Evolutionary conservation across 1,140 invertebrate species (phyloP), one percentile per base, ranked within the genome.

Genomic region (Vollenhovia emeryi): DNA sequence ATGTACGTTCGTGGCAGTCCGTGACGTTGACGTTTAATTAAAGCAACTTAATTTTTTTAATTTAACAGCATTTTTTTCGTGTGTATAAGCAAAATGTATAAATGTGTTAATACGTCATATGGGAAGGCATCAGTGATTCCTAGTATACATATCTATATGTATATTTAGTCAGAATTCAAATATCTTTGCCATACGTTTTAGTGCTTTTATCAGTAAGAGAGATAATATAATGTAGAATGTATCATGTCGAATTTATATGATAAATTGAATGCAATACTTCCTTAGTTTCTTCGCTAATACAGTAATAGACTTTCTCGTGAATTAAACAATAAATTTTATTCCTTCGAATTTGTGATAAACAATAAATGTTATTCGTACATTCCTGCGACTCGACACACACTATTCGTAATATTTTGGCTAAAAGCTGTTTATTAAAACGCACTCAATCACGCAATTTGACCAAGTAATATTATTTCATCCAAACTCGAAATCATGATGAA

Each of bases 311-410:
- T 71, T 57, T 71, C 21, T 55, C 18, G 21, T 57, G 13, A 66
- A 43, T 13, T 57, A 24, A 57, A 18, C 71, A 57, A 55, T 80
- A 80, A 80, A n/a, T n/a, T n/a, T n/a, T n/a, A n/a, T n/a, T n/a
- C n/a, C n/a, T n/a, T n/a, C n/a, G n/a, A n/a, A n/a, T n/a, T n/a
- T n/a, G n/a, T n/a, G n/a, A n/a, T n/a, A n/a, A n/a, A n/a, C n/a
- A n/a, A n/a, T n/a, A n/a, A n/a, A n/a, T 6, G 30, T 48, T 76
- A 24, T 76, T 50, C 4, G 4, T 15, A n/a, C 3, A 43, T 43
- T 71, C 27, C n/a, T 71, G 45, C 6, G 4, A 18, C 6, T 60
- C 18, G 13, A 5, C 9, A 24, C 11, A 8, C 36, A 66, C 11
- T 66, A 2, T 66, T 66, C n/a, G n/a, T 43, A 66, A 43, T 24